phyloP scores from a whole-genome alignment of 2,888 invertebrate genomes.

The Caenorhabditis macrosperma region DNA sequence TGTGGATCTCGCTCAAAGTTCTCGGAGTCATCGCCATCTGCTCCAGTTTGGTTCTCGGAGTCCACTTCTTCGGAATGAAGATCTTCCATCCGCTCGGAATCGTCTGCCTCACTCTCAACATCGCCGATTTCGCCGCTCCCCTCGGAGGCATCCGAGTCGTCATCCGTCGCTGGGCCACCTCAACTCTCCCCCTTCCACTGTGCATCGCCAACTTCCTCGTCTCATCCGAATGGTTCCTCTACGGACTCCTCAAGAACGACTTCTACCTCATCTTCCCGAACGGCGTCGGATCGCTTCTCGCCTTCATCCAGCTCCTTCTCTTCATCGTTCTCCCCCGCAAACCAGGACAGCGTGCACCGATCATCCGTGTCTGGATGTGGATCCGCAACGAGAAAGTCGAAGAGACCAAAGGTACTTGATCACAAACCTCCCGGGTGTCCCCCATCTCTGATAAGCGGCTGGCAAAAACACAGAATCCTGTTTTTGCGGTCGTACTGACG shows the following conservation, averaged over 20 bases:
- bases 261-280: conserved; percentile 88
- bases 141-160: conserved; percentile 87
- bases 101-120: conserved; percentile 86
- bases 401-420: conserved; percentile 60
- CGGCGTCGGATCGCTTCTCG: conserved; percentile 87
- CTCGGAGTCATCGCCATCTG: conserved; percentile 72
- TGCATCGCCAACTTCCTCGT: conserved; percentile 91
- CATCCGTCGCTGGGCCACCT: conserved; percentile 89
- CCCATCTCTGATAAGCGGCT: conserved; percentile 17
- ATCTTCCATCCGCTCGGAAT: conserved; percentile 84
- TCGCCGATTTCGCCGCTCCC: conserved; percentile 89
- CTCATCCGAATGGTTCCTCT: conserved; percentile 88
- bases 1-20: conserved; percentile 78
- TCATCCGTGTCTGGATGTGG: conserved; percentile 71
- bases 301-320: conserved; percentile 86
- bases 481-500: conserved; percentile 15
- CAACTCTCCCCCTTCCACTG: conserved; percentile 90
- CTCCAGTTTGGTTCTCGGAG: conserved; percentile 63
- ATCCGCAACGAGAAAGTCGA: conserved; percentile 57
- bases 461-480: conserved; percentile 19
- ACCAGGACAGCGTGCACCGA: conserved; percentile 76
- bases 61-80: conserved; percentile 77
- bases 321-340: conserved; percentile 86
- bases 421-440: conserved; percentile 21
- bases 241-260: conserved; percentile 88